Evolutionary conservation across 2,113 vertebrate genomes (phyloP).

Genomic region (Meriones unguiculatus): DNA sequence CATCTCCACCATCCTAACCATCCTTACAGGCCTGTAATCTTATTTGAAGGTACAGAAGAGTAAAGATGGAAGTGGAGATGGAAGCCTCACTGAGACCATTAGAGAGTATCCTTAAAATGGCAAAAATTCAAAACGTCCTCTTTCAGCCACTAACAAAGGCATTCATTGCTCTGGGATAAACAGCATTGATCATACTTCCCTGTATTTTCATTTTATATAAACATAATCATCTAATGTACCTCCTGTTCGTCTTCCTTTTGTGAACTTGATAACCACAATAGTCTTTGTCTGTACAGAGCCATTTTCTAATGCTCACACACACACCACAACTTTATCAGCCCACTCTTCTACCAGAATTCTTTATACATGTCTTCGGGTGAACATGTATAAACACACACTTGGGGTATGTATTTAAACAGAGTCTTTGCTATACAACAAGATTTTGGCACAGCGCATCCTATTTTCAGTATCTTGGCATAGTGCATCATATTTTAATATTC

Average conservation of each 20-base stretch:
- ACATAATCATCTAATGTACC: background rate
- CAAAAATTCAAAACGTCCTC: background rate
- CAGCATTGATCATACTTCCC: background rate
- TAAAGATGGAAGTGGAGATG: background rate
- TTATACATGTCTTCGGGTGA: background rate
- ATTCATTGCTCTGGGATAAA: background rate
- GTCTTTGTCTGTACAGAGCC: background rate
- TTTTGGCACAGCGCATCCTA: background rate
- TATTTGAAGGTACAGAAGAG: background rate
- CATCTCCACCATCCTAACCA: no score
- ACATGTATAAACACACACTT: background rate
- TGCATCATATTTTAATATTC: background rate
- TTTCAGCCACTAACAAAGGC: background rate
- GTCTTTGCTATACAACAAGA: background rate
- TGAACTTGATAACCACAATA: background rate
- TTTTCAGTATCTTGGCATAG: background rate
- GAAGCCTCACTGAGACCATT: background rate
- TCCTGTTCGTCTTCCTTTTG: background rate
- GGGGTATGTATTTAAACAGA: background rate
- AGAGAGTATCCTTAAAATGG: background rate
- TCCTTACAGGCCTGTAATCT: background rate
- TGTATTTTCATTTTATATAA: background rate
- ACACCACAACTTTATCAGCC: background rate
- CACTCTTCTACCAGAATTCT: background rate
- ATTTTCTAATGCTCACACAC: background rate